Evolutionary conservation across 1,140 invertebrate genomes (phyloP).

Genomic region (Globodera ellingtonae): DNA sequence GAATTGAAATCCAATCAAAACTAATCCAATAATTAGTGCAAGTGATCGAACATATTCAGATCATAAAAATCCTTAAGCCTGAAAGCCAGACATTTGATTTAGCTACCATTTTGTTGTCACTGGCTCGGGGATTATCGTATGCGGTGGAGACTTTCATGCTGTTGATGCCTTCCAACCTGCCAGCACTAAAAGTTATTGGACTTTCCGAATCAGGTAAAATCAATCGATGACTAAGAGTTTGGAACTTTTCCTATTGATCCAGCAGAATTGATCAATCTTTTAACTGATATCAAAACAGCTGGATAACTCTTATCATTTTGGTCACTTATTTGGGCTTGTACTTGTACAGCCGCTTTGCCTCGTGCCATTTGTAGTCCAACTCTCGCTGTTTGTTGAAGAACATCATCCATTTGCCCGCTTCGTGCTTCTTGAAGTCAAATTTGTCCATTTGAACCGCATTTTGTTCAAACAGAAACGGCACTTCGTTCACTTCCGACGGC

Average conservation of each 20-base stretch:
- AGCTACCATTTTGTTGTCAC: neutral
- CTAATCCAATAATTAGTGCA: too few species aligned
- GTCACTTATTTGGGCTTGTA: neutral
- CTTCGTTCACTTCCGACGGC: neutral
- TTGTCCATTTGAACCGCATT: neutral
- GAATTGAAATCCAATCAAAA: neutral
- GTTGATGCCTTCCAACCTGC: neutral
- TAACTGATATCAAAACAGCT: too few species aligned
- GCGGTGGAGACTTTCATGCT: constrained; percentile 8
- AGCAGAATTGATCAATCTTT: too few species aligned
- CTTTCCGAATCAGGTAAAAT: too few species aligned
- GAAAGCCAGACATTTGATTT: neutral
- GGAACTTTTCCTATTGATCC: too few species aligned
- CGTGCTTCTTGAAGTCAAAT: neutral
- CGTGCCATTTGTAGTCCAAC: neutral
- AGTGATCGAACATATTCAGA: neutral
- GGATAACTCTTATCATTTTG: too few species aligned
- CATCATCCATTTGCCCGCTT: constrained; percentile 14
- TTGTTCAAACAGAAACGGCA: constrained; percentile 6
- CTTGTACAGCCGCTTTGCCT: neutral
- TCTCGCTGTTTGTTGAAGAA: neutral
- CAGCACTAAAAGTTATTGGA: neutral
- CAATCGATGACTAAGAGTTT: too few species aligned
- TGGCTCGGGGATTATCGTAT: neutral
- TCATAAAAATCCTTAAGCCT: too few species aligned